A percentile compares a stretch with the other conserved stretches of the same genome.
phyloP scores from a whole-genome alignment of 2,888 invertebrate genomes.

The Agonopterix arenella region DNA sequence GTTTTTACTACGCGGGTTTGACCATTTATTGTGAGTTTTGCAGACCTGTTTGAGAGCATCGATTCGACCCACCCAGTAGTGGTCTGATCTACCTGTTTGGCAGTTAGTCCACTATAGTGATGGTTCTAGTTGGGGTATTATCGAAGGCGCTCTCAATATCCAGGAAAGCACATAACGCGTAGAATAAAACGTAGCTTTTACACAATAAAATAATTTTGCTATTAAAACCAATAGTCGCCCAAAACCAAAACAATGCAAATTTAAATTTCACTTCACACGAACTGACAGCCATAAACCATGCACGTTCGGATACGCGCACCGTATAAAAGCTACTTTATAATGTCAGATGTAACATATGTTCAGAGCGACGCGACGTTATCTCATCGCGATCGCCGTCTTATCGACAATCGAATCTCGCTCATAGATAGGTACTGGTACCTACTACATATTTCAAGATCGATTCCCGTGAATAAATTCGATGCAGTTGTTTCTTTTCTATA shows the following conservation, averaged over 20 bases:
- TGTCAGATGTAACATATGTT: constrained; percentile 55
- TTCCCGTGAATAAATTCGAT: constrained; percentile 39
- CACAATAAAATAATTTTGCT: too few relatives aligned
- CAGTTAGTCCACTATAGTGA: too few relatives aligned
- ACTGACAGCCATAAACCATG: constrained; percentile 26
- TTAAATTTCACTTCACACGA: constrained; percentile 1
- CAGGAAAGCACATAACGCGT: too few relatives aligned
- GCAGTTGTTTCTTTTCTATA: too few relatives aligned
- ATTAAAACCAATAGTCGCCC: neutral
- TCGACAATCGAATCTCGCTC: constrained; percentile 50
- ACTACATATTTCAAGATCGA: constrained; percentile 41
- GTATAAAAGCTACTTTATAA: constrained; percentile 52
- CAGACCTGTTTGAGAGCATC: too few relatives aligned
- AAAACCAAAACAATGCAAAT: neutral
- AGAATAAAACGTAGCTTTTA: too few relatives aligned
- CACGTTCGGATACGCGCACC: constrained; percentile 18
- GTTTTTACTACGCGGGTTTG: too few relatives aligned
- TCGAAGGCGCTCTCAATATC: too few relatives aligned
- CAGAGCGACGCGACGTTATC: constrained; percentile 46
- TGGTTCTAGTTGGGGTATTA: too few relatives aligned
- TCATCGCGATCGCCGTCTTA: constrained; percentile 44
- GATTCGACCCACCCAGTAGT: too few relatives aligned
- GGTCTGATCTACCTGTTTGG: too few relatives aligned
- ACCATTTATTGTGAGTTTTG: too few relatives aligned
- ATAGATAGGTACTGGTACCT: neutral